Evolutionary conservation across 2,888 invertebrate species (phyloP).

Genomic region (Polylopha cassiicola): DNA sequence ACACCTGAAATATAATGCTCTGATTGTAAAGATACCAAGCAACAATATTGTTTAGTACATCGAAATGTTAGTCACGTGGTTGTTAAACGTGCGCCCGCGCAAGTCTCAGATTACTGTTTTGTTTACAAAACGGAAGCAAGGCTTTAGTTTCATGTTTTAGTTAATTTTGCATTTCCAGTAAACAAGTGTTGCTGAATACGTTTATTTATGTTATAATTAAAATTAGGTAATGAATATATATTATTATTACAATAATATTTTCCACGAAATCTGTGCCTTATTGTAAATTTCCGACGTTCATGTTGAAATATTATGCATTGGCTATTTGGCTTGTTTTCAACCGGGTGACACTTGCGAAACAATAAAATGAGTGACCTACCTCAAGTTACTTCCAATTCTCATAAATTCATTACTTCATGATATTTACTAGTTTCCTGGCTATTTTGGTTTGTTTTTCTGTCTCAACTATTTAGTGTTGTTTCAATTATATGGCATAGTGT

Average conservation of each 20-base stretch:
- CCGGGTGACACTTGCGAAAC: slow-evolving; percentile 1
- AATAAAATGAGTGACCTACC: slow-evolving; percentile 37
- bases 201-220: slow-evolving; percentile 17
- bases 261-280: too few species aligned
- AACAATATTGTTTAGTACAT: slow-evolving; percentile 11
- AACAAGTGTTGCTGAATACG: background rate
- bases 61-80: slow-evolving; percentile 23
- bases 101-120: slow-evolving; percentile 12
- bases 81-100: slow-evolving; percentile 17
- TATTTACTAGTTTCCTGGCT: slow-evolving; percentile 10
- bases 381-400: slow-evolving; percentile 22
- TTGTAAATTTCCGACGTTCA: too few species aligned
- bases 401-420: slow-evolving; percentile 13
- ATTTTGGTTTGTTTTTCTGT: too few species aligned
- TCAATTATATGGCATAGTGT: too few species aligned
- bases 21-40: slow-evolving; percentile 14
- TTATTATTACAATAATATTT: too few species aligned
- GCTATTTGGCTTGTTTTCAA: too few species aligned
- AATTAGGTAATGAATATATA: too few species aligned
- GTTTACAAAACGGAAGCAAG: slow-evolving; percentile 20
- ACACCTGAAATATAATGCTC: slow-evolving; percentile 4
- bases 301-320: too few species aligned
- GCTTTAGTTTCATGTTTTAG: slow-evolving; percentile 20
- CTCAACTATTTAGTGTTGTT: too few species aligned
- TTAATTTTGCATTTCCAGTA: slow-evolving; percentile 16